These are phyloP conservation scores for Nothobranchius furzeri DNA, from an alignment of 2,113 vertebrate genomes.

Conservation along the genomic window DNA sequence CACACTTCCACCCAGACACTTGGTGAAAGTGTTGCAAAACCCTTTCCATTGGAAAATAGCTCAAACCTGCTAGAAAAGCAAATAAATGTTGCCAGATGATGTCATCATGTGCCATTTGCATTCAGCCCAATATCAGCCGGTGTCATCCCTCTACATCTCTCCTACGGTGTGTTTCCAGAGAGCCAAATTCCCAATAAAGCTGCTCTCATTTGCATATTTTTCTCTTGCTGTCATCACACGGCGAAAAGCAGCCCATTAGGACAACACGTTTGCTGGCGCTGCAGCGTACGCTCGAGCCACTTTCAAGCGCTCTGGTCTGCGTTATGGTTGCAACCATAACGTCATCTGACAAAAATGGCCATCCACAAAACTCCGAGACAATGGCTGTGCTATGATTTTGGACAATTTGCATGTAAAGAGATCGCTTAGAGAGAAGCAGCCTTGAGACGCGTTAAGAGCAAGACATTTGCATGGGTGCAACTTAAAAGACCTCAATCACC, in stretches of 20 bases:
- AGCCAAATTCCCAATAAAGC: conserved; percentile 8
- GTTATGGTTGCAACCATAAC: not conserved
- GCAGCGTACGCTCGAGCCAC: not conserved
- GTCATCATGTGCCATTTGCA: conserved; percentile 22
- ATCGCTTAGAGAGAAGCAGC: not conserved
- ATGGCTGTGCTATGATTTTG: conserved; percentile 8
- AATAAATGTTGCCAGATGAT: conserved; percentile 15
- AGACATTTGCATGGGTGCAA: no score
- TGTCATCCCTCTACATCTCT: not conserved
- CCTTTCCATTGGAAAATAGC: not conserved
- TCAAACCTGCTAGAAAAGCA: conserved; percentile 4
- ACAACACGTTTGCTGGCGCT: conserved; percentile 5
- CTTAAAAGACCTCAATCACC: not conserved
- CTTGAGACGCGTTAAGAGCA: not conserved
- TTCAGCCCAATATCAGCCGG: not conserved
- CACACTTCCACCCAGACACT: not conserved
- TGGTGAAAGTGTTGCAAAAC: not conserved
- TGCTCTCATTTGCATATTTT: conserved; percentile 25
- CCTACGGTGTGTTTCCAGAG: not conserved
- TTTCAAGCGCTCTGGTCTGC: not conserved
- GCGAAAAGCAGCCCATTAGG: conserved; percentile 2
- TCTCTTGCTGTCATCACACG: conserved; percentile 12
- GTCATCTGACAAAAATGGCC: conserved; percentile 2
- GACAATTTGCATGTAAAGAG: conserved; percentile 5
- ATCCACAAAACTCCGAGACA: not conserved